Evolutionary conservation across 2,113 vertebrate genomes (phyloP), one percentile per base, ranked within the genome.

Genomic region (Thryonomys swinderianus): DNA sequence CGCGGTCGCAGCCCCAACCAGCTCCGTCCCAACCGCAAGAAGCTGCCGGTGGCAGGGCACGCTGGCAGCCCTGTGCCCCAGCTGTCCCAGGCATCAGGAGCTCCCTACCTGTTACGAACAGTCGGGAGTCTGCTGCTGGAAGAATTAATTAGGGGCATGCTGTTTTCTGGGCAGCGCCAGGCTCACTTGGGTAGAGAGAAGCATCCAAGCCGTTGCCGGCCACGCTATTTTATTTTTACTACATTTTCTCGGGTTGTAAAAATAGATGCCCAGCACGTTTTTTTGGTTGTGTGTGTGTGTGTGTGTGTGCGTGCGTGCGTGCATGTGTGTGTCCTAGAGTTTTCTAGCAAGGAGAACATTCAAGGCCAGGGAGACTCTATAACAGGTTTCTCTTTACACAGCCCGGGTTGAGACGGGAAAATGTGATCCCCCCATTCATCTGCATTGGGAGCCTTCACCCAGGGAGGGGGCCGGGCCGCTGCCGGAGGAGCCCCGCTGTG

Each of bases 221-320:
- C 97, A 93, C 80, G 92, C 94, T 79, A 55, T 93, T 96, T 98
- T 98, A 98, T 98, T 98, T 98, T 98, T 98, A 98, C 98, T 98
- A 98, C 98, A 96, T 98, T 98, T 98, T 98, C 98, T 98, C 97
- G 96, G 97, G 88, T 96, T 98, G 92, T 93, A 98, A 98, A 98
- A 98, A 98, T 98, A 98, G 98, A 98, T 96, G 64, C 97, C 92
- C 90, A 97, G 90, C 98, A 97, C 96, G 91, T 97, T 98, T 97
- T 97, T 96, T 88, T 7, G 20, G 10, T 51, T 51, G 48, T 51
- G 48, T 51, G 48, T 51, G 48, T 51, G 48, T 51, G 48, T 51
- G 48, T 51, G 48, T 51, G 48, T 51, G 48, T 51, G 48, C 10
- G 48, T 51, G 48, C 10, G 48, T 51, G 48, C 10, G 48, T 51